Evolutionary conservation across 92 coral and sea anemone species (phyloP).

Genomic region (Zoanthus sociatus): DNA sequence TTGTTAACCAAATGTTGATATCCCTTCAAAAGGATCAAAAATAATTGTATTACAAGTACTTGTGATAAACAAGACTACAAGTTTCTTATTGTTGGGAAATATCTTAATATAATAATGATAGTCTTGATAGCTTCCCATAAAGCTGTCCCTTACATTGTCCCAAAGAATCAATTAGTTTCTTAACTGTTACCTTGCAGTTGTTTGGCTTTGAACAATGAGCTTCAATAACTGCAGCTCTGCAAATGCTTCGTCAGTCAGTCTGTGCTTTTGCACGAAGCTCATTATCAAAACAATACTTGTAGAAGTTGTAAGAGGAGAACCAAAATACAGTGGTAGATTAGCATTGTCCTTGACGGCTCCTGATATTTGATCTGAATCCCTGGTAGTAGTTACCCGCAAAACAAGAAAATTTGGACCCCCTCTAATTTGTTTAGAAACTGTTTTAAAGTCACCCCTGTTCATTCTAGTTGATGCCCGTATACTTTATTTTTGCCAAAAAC

Average conservation of each 20-base stretch:
- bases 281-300: constrained; percentile 42
- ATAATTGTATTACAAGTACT: neutral
- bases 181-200: constrained; percentile 40
- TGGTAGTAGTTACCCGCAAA: neutral
- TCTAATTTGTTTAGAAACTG: no score
- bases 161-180: constrained; percentile 35
- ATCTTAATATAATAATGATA: no score
- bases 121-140: no score
- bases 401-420: no score
- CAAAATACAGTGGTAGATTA: constrained; percentile 21
- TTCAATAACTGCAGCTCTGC: constrained; percentile 47
- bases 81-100: no score
- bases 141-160: constrained; percentile 33
- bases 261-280: constrained; percentile 43
- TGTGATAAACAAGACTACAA: no score
- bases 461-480: no score
- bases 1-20: neutral
- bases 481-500: no score
- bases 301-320: constrained; percentile 23
- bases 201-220: constrained; percentile 51
- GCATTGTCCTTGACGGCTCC: constrained; percentile 20
- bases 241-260: constrained; percentile 60
- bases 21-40: neutral
- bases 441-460: no score
- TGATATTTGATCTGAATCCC: constrained; percentile 10